A percentile compares a stretch with the other conserved stretches of the same genome.
phyloP scores from a whole-genome alignment of 1,140 invertebrate species.

The Saccostrea cuccullata region DNA sequence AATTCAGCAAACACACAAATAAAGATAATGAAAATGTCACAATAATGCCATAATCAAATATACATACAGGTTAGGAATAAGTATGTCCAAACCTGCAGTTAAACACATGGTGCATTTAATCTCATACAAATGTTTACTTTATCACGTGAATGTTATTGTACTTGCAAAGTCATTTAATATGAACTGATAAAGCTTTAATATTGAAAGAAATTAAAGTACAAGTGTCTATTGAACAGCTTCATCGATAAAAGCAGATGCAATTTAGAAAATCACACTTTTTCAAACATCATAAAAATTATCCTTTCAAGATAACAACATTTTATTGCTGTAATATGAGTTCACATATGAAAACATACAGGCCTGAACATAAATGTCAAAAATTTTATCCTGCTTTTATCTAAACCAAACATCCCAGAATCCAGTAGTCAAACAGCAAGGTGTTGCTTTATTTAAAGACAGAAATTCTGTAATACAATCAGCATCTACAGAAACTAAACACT shows the following conservation, averaged over 20 bases:
- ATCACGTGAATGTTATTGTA: conserved; percentile 31
- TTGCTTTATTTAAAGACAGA: neutral
- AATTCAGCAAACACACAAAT: neutral
- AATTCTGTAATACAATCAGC: neutral
- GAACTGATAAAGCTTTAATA: conserved; percentile 10
- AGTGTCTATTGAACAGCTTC: neutral
- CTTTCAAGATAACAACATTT: neutral
- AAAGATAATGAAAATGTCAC: neutral
- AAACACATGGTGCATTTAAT: conserved; percentile 19
- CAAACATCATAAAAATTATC: conserved; percentile 14
- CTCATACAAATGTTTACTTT: conserved; percentile 10
- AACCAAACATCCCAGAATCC: conserved; percentile 18
- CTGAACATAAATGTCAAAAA: conserved; percentile 1
- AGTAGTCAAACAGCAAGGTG: conserved; percentile 20
- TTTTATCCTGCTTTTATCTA: conserved; percentile 29
- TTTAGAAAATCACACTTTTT: neutral
- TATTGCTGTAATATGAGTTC: conserved; percentile 14
- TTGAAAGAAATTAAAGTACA: neutral
- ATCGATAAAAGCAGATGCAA: neutral
- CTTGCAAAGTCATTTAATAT: conserved; percentile 6
- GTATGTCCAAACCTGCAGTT: conserved; percentile 23
- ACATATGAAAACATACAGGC: neutral
- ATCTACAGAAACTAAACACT: neutral
- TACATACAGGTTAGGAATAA: neutral
- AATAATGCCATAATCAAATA: neutral